Evolutionary conservation across 2,888 invertebrate genomes (phyloP).

Genomic region (Parnassius apollo): DNA sequence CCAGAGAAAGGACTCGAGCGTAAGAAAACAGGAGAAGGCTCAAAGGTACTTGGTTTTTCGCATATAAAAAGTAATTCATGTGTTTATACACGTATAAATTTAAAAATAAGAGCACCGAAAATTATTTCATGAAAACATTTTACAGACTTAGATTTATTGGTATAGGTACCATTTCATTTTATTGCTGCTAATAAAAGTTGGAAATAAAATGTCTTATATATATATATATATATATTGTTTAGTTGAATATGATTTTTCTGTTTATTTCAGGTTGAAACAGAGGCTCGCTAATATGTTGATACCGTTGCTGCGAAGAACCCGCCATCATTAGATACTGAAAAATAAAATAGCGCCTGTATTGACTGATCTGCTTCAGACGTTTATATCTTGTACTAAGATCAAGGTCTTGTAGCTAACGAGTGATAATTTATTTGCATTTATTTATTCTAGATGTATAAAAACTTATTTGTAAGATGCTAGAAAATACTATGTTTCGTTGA

Average conservation of each 20-base stretch:
- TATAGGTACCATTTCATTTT: too few species aligned
- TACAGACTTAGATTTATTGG: too few species aligned
- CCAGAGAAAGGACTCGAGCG: constrained; percentile 57
- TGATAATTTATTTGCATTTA: constrained; percentile 68
- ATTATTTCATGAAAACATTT: too few species aligned
- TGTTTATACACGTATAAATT: too few species aligned
- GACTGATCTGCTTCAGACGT: constrained; percentile 13
- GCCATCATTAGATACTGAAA: constrained; percentile 50
- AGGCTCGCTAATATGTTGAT: constrained; percentile 76
- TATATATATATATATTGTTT: too few species aligned
- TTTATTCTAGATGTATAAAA: constrained; percentile 42
- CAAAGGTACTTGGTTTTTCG: constrained; percentile 52
- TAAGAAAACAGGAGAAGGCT: constrained; percentile 62
- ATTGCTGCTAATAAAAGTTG: too few species aligned
- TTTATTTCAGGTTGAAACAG: constrained; percentile 70
- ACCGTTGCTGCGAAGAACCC: constrained; percentile 72
- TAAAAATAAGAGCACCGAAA: too few species aligned
- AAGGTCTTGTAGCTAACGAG: constrained; percentile 29
- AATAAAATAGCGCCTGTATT: constrained; percentile 1
- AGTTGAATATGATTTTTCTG: constrained; percentile 7
- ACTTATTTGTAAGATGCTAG: constrained; percentile 41
- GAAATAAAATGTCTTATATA: too few species aligned
- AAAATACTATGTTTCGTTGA: constrained; percentile 71
- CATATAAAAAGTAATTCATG: too few species aligned
- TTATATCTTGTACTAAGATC: constrained; percentile 10